phyloP scores from a whole-genome alignment of 2,888 invertebrate species.

The Drosophila dives region DNA sequence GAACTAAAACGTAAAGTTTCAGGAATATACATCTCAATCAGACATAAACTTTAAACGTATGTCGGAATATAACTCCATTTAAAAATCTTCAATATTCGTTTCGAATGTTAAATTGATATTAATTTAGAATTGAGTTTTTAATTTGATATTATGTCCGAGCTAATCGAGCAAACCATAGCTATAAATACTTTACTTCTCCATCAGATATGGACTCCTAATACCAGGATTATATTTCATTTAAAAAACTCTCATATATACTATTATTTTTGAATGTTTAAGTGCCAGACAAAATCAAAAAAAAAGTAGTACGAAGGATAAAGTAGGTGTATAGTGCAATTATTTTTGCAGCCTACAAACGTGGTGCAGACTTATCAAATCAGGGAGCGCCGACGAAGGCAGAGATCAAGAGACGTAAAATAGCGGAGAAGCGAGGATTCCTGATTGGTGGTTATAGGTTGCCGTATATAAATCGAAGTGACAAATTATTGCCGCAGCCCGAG shows the following conservation, averaged over 20 bases:
- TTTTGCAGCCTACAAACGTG: conserved; percentile 54
- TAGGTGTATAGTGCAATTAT: background rate
- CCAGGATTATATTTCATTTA: background rate
- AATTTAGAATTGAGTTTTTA: background rate
- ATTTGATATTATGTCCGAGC: background rate
- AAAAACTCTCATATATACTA: background rate
- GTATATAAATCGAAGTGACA: conserved; percentile 25
- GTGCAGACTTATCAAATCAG: background rate
- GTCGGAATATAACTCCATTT: background rate
- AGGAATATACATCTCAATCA: background rate
- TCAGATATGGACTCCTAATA: background rate
- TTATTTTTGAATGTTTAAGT: background rate
- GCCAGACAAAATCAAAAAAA: background rate
- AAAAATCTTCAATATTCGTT: background rate
- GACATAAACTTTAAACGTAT: background rate
- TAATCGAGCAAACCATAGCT: background rate
- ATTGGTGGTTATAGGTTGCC: conserved; percentile 51
- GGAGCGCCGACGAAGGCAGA: background rate
- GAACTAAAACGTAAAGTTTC: background rate
- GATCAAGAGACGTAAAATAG: conserved; percentile 18
- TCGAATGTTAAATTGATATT: background rate
- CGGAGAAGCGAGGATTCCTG: conserved; percentile 28
- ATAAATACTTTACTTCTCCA: background rate
- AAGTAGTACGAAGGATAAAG: background rate
- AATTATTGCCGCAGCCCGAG: conserved; percentile 48